Conservation (phyloP, 2,797 vertebrate genomes). For the Danio choprae region DNA sequence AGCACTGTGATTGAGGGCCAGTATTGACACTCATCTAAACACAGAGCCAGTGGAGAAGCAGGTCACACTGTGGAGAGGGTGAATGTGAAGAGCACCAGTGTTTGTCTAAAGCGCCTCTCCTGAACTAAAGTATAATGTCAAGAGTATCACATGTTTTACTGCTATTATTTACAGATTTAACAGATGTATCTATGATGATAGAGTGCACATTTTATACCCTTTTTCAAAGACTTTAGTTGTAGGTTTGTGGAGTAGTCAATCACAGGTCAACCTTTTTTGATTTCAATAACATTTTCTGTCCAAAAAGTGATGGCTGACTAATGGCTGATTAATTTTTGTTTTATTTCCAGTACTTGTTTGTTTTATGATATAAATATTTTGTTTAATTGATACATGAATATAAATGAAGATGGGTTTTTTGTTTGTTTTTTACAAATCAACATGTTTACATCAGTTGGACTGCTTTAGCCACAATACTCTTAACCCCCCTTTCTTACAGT, state of each 20-base stretch:
- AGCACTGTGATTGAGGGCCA: constrained; percentile 7
- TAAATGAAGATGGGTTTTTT: too few species aligned
- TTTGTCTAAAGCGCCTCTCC: constrained; percentile 22
- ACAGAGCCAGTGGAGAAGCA: not conserved
- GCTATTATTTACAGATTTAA: not conserved
- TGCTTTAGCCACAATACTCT: too few species aligned
- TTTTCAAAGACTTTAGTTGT: not conserved
- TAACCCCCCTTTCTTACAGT: too few species aligned
- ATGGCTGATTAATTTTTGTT: too few species aligned
- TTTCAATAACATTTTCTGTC: too few species aligned
- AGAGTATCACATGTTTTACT: not conserved
- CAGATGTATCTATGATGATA: not conserved
- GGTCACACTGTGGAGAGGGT: constrained; percentile 25
- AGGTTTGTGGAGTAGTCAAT: not conserved
- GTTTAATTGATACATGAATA: too few species aligned
- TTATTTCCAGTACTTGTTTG: too few species aligned
- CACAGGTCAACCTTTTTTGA: not conserved
- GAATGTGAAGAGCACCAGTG: constrained; percentile 21
- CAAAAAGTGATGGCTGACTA: too few species aligned
- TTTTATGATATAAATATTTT: too few species aligned
- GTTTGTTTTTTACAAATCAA: too few species aligned
- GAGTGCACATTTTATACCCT: not conserved
- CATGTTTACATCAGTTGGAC: too few species aligned
- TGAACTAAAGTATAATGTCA: constrained; percentile 10
- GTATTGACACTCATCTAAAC: constrained; percentile 23